These are phyloP conservation scores for Catharus minimus DNA, from an alignment of 2,113 vertebrate genomes.

Conservation along the genomic window DNA sequence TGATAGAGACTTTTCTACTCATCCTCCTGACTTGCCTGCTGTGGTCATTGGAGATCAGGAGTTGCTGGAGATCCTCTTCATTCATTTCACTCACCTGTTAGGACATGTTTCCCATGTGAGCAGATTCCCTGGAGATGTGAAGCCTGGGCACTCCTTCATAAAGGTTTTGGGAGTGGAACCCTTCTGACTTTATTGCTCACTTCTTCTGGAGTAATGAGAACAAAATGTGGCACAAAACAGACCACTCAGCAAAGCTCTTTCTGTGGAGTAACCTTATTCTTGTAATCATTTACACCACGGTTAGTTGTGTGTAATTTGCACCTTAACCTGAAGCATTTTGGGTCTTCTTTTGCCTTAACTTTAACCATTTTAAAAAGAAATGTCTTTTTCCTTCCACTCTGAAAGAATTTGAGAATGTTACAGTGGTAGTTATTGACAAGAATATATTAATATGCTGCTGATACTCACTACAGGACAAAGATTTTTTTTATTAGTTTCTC, in stretches of 20 bases:
- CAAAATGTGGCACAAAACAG: neutral
- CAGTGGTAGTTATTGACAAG: neutral
- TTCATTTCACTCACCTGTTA: neutral
- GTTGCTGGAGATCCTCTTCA: neutral
- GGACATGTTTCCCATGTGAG: neutral
- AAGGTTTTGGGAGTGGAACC: neutral
- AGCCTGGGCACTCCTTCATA: accelerated
- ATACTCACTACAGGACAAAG: neutral
- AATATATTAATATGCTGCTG: neutral
- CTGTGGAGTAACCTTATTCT: neutral
- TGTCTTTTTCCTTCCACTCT: neutral
- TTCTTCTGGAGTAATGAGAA: neutral
- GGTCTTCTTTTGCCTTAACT: neutral
- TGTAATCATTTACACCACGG: constrained; percentile 46
- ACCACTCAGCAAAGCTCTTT: neutral
- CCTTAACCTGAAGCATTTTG: neutral
- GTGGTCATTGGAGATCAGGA: neutral
- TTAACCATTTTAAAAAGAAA: neutral
- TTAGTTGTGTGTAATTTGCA: neutral
- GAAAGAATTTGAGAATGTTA: neutral
- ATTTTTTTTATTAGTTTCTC: neutral
- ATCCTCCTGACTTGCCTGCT: neutral
- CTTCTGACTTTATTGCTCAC: neutral
- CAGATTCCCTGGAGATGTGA: neutral
- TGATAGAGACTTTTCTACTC: neutral